Evolutionary conservation across 2,113 vertebrate species (phyloP), one percentile per base, ranked within the genome.

Genomic region (Cyphomyrus plagiostoma): DNA sequence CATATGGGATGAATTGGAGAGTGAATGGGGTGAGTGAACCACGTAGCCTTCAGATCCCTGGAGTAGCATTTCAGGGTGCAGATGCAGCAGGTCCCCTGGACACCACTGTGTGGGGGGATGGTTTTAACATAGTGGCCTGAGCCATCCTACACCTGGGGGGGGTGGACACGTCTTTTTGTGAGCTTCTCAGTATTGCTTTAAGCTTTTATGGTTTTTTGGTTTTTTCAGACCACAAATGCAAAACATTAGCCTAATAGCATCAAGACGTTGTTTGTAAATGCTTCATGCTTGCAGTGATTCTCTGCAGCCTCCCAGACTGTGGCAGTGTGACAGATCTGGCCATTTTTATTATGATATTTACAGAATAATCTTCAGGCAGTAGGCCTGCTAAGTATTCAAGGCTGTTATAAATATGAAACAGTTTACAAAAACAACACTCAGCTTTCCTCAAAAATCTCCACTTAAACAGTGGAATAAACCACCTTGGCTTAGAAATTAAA

Each of bases 141-240:
- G 80, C 23, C 42, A 11, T 84, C 42, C 56, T 50, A 83, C 23
- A 23, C 15, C 17, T 56, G 53, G 56, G 19, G 56, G n/a, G 21
- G 53, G 7, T 9, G 56, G 21, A 91, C 91, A 90, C 89, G 84
- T 91, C 90, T 93, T 91, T 93, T 93, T 91, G 93, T 93, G 92
- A 93, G 92, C 92, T 91, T 91, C 93, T 93, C 88, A 86, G 89
- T 91, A 77, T 56, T 85, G 88, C 86, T 83, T 80, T 89, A 62
- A 80, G 91, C 35, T 90, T 90, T 89, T 86, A 90, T 86, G 83
- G 9, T 90, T 26, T 70, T 70, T 8, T n/a, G 7, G 9, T 26
- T 70, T 70, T 13, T 42, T 26, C 58, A 88, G 90, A 77, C 91
- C 89, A 85, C 46, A 80, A 89, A 89, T 30, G 90, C 6, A 89